Evolutionary conservation across 2,888 invertebrate genomes (phyloP).

Genomic region (Graphium colonna): DNA sequence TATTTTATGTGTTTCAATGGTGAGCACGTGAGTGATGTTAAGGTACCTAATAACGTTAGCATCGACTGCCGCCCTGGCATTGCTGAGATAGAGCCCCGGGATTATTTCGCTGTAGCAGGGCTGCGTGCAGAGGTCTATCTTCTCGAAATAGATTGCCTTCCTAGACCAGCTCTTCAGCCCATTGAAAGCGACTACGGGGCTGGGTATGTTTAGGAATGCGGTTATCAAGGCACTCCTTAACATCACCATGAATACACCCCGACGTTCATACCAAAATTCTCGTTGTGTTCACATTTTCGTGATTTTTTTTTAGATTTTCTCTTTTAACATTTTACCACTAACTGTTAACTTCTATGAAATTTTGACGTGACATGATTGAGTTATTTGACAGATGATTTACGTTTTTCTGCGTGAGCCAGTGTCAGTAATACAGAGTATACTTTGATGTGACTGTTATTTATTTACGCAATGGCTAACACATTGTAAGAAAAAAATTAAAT

Average conservation of each 20-base stretch:
- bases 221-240: slow-evolving; percentile 57
- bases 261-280: slow-evolving; percentile 45
- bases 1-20: slow-evolving; percentile 62
- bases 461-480: neutral
- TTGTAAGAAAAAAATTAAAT: neutral
- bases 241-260: slow-evolving; percentile 51
- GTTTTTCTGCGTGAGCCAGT: slow-evolving; percentile 31
- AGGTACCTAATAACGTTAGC: slow-evolving; percentile 53
- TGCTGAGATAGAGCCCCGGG: slow-evolving; percentile 65
- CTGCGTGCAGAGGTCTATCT: slow-evolving; percentile 68
- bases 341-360: slow-evolving; percentile 24
- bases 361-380: slow-evolving; percentile 34
- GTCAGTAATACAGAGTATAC: slow-evolving; percentile 17
- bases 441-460: slow-evolving; percentile 16
- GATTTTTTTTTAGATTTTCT: slow-evolving; percentile 31
- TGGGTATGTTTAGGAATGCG: slow-evolving; percentile 60
- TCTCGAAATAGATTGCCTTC: slow-evolving; percentile 50
- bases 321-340: slow-evolving; percentile 21
- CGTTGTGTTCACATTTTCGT: slow-evolving; percentile 31
- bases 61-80: slow-evolving; percentile 65
- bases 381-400: slow-evolving; percentile 35
- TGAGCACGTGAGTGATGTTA: slow-evolving; percentile 72
- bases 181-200: slow-evolving; percentile 53
- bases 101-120: slow-evolving; percentile 63
- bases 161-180: slow-evolving; percentile 62